A percentile compares a stretch with the other conserved stretches of the same genome.
Evolutionary conservation across 2,797 vertebrate genomes (phyloP).

Genomic region (Pachyuromys duprasi): DNA sequence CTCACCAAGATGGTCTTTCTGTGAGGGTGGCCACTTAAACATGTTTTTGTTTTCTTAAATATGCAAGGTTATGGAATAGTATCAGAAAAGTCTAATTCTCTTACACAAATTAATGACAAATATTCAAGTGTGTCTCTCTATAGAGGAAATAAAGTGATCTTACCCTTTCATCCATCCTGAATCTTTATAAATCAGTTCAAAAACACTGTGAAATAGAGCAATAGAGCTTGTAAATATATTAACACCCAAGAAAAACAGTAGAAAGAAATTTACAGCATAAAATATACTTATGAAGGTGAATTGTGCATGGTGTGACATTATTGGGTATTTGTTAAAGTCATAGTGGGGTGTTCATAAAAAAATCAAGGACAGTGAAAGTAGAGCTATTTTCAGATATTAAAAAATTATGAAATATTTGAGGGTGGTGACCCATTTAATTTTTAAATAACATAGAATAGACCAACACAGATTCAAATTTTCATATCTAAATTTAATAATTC

Average conservation of each 20-base stretch:
- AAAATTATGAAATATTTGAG: too few species aligned
- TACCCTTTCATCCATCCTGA: accelerated
- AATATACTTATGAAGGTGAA: not conserved
- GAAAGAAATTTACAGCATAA: not conserved
- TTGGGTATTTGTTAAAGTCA: not conserved
- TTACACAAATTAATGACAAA: not conserved
- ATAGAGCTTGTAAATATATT: not conserved
- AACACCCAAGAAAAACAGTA: not conserved
- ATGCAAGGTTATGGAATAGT: not conserved
- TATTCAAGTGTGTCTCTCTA: not conserved
- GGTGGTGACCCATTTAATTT: too few species aligned
- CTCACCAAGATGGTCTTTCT: not conserved
- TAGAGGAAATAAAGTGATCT: not conserved
- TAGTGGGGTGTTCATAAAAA: too few species aligned
- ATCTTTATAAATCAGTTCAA: too few species aligned
- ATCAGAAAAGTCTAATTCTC: not conserved
- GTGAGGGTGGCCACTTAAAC: not conserved
- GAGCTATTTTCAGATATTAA: too few species aligned
- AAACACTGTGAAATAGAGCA: not conserved
- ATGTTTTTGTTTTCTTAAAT: not conserved
- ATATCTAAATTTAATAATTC: too few species aligned
- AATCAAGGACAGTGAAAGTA: too few species aligned
- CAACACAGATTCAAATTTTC: too few species aligned
- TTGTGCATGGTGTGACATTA: not conserved
- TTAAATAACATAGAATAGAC: too few species aligned